These are phyloP conservation scores for Agelastica alni DNA, from an alignment of 2,888 invertebrate species.

Conservation along the genomic window DNA sequence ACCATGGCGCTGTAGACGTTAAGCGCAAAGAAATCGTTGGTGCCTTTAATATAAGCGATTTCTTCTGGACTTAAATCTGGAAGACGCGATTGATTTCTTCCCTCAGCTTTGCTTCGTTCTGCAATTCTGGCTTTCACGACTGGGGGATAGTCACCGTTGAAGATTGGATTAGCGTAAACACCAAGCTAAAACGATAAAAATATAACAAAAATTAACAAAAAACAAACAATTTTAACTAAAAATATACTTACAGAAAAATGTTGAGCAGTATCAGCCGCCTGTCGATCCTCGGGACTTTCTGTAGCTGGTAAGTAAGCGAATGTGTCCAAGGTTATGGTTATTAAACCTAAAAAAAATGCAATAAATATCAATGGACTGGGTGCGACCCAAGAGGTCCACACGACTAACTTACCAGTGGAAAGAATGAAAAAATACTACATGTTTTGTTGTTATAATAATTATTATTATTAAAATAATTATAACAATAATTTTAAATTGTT, in stretches of 20 bases:
- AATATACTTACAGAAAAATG: constrained; percentile 59
- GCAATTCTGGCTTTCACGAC: constrained; percentile 65
- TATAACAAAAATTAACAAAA: neutral
- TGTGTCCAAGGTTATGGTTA: constrained; percentile 61
- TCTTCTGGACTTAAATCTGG: constrained; percentile 66
- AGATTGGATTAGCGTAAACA: constrained; percentile 61
- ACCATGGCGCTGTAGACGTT: constrained; percentile 70
- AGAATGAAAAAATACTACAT: too few species aligned
- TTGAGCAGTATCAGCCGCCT: constrained; percentile 59
- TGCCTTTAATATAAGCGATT: constrained; percentile 63
- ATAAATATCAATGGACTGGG: too few species aligned
- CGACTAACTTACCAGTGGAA: too few species aligned
- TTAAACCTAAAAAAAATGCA: constrained; percentile 60
- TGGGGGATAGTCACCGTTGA: constrained; percentile 68
- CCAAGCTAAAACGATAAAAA: constrained; percentile 29
- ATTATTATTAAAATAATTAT: too few species aligned
- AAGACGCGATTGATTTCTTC: constrained; percentile 64
- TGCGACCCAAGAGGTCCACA: too few species aligned
- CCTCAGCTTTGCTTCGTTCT: constrained; percentile 62
- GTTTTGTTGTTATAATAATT: too few species aligned
- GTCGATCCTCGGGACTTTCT: constrained; percentile 55
- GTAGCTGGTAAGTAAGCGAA: constrained; percentile 60
- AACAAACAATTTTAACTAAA: neutral
- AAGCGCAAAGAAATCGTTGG: constrained; percentile 74
- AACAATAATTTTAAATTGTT: too few species aligned